Evolutionary conservation across 1,140 invertebrate species (phyloP).

Genomic region (Mercenaria mercenaria): DNA sequence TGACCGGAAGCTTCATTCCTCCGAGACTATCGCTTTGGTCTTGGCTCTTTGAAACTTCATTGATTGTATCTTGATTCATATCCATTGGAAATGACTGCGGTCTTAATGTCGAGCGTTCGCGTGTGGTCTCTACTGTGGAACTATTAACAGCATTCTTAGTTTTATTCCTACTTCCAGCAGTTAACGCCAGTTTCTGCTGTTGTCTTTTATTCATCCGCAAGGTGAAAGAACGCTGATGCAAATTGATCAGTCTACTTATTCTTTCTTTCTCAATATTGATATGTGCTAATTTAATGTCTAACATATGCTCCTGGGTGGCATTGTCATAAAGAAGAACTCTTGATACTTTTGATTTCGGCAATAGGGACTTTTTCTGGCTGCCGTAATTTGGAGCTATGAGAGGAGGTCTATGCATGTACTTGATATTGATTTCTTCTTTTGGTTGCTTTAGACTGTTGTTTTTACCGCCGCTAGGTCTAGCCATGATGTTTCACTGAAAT

Average conservation of each 20-base stretch:
- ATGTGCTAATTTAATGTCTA: conserved; percentile 78
- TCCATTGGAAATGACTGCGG: not conserved
- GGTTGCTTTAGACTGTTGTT: conserved; percentile 55
- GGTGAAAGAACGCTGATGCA: conserved; percentile 77
- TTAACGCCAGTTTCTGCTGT: conserved; percentile 53
- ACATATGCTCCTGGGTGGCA: conserved; percentile 81
- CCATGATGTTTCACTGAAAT: conserved; percentile 23
- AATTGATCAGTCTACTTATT: conserved; percentile 72
- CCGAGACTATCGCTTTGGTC: conserved; percentile 57
- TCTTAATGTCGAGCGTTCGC: not conserved
- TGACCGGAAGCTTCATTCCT: conserved; percentile 66
- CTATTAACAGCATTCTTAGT: not conserved
- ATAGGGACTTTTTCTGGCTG: conserved; percentile 68
- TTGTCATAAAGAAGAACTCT: conserved; percentile 83
- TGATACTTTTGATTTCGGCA: conserved; percentile 80
- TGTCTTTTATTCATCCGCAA: conserved; percentile 73
- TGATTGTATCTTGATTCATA: not conserved
- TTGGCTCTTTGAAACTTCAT: not conserved
- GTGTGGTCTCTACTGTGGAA: not conserved
- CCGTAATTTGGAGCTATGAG: conserved; percentile 83
- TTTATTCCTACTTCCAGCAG: conserved; percentile 8
- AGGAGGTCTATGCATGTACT: conserved; percentile 82
- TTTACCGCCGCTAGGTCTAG: not conserved
- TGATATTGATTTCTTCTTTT: conserved; percentile 64
- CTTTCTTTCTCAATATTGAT: conserved; percentile 76